Base-by-base conservation (phyloP, 2,888 invertebrate genomes). In the Polydesmus complanatus region DNA sequence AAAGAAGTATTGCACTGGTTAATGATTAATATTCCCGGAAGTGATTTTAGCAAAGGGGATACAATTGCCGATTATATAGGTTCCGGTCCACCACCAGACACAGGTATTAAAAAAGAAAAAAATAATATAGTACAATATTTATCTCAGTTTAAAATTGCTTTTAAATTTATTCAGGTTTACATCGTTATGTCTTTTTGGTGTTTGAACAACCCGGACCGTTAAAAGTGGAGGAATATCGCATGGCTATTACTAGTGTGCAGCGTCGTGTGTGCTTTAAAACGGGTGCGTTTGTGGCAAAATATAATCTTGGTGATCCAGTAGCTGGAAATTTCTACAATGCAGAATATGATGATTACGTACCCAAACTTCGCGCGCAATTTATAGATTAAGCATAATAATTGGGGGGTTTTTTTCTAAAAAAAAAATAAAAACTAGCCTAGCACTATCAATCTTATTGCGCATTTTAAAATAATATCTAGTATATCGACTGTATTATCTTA, bases 1-100 rank as follows among this genome's bases (percentile, higher is more conserved):
- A 81, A 91, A 47, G 93, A 94, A 74, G 91, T 87, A 84, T 86
- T 86, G 70, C 93, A 93, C 74, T 94, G 93, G 93, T 73, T 92
- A 2, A 85, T 94, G 0, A 86, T 81, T 25, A 93, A 93, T 71
- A 86, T 95, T 66, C 86, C 85, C 19, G 90, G 86, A 14, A 74
- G 70, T 65, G 77, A 86, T 66, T 71, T 93, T 1, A 68, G 72
- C 0, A 76, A 78, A 2, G 94, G 94, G 3, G 86, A 90, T 60
- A 79, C 79, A 0, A 76, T 92, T 0, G 70, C 87, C 0, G 83
- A 80, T 2, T 95, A 90, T 74, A 70, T 78, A 37, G 91, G 92
- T 50, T 83, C 91, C 11, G 91, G 88, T 19, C 92, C 94, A 0
- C 90, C 91, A 22, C 75, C 82, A 66, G 83, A 79, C 54, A 84